Base-by-base conservation (phyloP, 2,797 vertebrate species). In the Vireo griseus region DNA sequence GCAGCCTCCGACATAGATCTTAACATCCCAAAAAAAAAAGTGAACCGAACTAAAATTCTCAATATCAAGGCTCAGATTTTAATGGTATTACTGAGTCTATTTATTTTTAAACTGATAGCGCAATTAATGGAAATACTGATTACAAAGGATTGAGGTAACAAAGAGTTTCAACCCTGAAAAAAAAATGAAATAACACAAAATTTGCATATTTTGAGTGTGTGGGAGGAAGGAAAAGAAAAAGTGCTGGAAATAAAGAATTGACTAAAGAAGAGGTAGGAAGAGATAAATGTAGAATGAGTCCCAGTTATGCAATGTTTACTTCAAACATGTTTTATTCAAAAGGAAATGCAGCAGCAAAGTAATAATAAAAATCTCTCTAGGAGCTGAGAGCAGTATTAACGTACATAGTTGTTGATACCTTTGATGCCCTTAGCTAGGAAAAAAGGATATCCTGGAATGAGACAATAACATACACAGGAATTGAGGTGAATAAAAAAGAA, bases 271-370 rank as follows among this genome's bases (percentile, higher is more conserved):
- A 66, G 25, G 7, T 10, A 90, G 21, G 45, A 61, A 50, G 20
- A 35, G n/a, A 21, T 40, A 76, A 80, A 28, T 13, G 24, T 22
- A 85, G 71, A 85, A 62, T 0, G 4, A 78, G 19, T 58, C 29
- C 19, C 61, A 51, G 10, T 78, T 67, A 67, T 21, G 14, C 13
- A 58, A 21, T 47, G 4, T 55, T 67, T 72, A 13, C 25, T 72
- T 31, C 25, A 65, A 76, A 76, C 20, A 67, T 74, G 25, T 88
- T 92, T 83, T 86, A 86, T 91, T 95, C 73, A 73, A 83, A 91
- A 22, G 33, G 10, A 77, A 74, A 68, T 51, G 28, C 16, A 71
- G 31, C 57, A 69, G 26, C 19, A 45, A 84, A 84, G 31, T 71
- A 88, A 55, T 63, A 86, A 59, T 16, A 48, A 61, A 94, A 86